These are phyloP conservation scores for Lepus timidus DNA, from an alignment of 2,113 vertebrate species.

Conservation along the genomic window DNA sequence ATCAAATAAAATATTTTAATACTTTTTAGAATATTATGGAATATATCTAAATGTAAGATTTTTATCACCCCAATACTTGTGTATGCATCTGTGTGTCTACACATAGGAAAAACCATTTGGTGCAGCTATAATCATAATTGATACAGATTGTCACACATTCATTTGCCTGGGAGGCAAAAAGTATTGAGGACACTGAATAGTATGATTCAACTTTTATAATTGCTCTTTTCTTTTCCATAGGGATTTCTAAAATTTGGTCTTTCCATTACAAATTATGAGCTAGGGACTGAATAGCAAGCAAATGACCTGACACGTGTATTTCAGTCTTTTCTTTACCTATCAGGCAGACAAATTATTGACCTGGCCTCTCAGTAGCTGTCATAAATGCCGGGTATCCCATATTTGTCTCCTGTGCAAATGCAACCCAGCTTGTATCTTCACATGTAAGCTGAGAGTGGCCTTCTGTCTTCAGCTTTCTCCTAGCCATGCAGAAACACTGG, in stretches of 20 bases:
- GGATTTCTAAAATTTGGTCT: neutral
- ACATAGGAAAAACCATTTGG: neutral
- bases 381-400: neutral
- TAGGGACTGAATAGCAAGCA: neutral
- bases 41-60: neutral
- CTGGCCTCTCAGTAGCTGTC: neutral
- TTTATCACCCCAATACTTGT: neutral
- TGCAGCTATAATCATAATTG: neutral
- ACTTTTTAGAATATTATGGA: slow-evolving; percentile 6
- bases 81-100: neutral
- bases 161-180: neutral
- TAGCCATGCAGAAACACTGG: fast-evolving
- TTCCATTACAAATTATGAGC: neutral
- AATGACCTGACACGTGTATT: neutral
- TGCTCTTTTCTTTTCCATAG: neutral
- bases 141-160: neutral
- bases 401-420: neutral
- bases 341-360: neutral
- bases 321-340: neutral
- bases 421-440: neutral
- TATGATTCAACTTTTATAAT: neutral
- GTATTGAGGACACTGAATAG: neutral
- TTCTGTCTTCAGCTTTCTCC: neutral
- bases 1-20: neutral
- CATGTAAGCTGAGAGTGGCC: no score